Percentiles rank a stretch among this genome's conserved stretches.
phyloP scores from a whole-genome alignment of 1,140 invertebrate genomes.

The Microplitis mediator region DNA sequence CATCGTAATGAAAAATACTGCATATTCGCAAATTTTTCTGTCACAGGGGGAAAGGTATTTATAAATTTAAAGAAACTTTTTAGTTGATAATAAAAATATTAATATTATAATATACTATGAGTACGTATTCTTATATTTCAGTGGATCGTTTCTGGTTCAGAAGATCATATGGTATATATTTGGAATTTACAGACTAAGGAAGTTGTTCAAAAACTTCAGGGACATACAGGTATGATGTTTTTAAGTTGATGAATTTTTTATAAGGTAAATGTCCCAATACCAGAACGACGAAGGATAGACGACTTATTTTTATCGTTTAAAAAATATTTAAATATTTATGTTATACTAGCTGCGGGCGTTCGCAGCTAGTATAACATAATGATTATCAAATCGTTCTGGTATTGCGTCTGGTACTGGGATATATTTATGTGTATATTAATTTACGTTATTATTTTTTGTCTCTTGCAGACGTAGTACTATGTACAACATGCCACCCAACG shows the following conservation, averaged over 20 bases:
- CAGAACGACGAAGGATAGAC: no score
- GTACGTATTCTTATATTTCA: conserved; percentile 58
- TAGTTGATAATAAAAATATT: not conserved
- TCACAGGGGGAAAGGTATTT: conserved; percentile 95
- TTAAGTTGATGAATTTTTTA: not conserved
- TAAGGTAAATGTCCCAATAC: not conserved
- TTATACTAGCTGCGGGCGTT: no score
- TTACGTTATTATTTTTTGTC: conserved; percentile 27
- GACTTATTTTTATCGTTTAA: no score
- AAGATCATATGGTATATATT: conserved; percentile 98
- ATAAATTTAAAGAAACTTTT: not conserved
- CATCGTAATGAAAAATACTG: conserved; percentile 99
- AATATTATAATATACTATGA: no score
- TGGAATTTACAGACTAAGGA: conserved; percentile 99
- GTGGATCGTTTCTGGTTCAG: conserved; percentile 99
- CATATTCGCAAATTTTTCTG: conserved; percentile 99
- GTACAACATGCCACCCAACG: conserved; percentile 97
- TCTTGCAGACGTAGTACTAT: conserved; percentile 90
- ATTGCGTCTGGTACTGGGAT: not conserved
- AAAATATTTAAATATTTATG: no score
- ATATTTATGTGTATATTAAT: conserved; percentile 1
- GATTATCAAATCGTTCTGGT: not conserved
- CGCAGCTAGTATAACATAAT: no score
- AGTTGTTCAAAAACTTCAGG: conserved; percentile 96
- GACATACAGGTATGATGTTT: conserved; percentile 80